These are phyloP conservation scores for Nycteola revayana DNA, from an alignment of 2,888 invertebrate species.

Conservation along the genomic window DNA sequence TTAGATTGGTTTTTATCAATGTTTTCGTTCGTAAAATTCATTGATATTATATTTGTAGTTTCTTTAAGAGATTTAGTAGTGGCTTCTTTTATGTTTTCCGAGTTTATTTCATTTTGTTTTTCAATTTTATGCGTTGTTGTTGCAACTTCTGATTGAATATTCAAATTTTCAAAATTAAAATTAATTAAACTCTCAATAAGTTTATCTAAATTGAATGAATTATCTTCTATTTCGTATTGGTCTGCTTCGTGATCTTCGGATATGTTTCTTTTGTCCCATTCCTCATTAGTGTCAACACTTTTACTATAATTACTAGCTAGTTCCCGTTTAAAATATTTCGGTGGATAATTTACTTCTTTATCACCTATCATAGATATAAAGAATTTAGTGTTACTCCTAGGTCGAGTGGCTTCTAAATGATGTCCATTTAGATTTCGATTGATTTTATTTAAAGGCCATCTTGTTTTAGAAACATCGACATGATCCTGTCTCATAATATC, in stretches of 20 bases:
- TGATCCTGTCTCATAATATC: constrained; percentile 43
- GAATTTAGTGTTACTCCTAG: constrained; percentile 17
- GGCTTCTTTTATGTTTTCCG: too few species aligned
- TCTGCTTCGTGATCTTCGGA: constrained; percentile 37
- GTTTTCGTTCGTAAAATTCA: constrained; percentile 40
- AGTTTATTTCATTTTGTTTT: too few species aligned
- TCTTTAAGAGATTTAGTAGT: too few species aligned
- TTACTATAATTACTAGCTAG: constrained; percentile 26
- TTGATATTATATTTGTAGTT: constrained; percentile 24
- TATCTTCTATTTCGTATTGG: constrained; percentile 33
- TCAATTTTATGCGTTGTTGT: too few species aligned
- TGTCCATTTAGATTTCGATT: constrained; percentile 9
- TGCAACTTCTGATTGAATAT: too few species aligned
- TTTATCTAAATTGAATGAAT: constrained; percentile 49
- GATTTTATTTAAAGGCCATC: constrained; percentile 53
- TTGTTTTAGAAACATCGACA: constrained; percentile 49
- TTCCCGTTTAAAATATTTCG: constrained; percentile 56
- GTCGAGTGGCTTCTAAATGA: background rate
- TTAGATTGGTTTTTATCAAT: constrained; percentile 38
- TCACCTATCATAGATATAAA: constrained; percentile 27
- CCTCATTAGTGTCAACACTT: background rate
- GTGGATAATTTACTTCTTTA: constrained; percentile 24
- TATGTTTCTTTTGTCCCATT: constrained; percentile 25
- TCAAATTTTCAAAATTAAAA: constrained; percentile 45
- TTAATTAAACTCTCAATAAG: constrained; percentile 56